A percentile compares a stretch with the other conserved stretches of the same genome.
phyloP scores from a whole-genome alignment of 2,113 vertebrate species.

The Otis tarda region DNA sequence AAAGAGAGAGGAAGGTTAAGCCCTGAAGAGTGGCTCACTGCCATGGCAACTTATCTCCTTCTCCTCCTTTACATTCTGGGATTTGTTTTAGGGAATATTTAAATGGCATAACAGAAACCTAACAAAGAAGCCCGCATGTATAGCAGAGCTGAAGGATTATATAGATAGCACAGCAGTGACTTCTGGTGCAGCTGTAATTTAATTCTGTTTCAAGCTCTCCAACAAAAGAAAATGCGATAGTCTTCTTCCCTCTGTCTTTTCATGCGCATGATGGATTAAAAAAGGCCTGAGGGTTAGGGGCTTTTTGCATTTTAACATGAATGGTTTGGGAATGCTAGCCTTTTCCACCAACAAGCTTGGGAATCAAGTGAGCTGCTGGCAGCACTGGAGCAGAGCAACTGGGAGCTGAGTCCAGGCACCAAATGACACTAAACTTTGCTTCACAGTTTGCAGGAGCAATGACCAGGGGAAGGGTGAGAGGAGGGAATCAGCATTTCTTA shows the following conservation, averaged over 20 bases:
- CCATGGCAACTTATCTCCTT: background rate
- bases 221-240: background rate
- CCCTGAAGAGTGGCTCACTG: background rate
- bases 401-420: background rate
- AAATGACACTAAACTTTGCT: background rate
- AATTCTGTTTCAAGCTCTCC: background rate
- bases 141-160: background rate
- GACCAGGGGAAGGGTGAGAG: background rate
- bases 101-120: background rate
- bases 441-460: background rate
- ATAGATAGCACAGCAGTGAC: background rate
- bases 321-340: background rate
- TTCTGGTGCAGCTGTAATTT: background rate
- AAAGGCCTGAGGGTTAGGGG: background rate
- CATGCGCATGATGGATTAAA: background rate
- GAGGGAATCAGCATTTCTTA: background rate
- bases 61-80: background rate
- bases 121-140: background rate
- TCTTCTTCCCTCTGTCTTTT: background rate
- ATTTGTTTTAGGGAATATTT: background rate
- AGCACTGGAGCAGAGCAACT: background rate
- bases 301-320: background rate
- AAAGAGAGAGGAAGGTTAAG: background rate
- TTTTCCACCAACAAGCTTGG: background rate
- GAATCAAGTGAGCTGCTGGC: background rate